Evolutionary conservation across 2,113 vertebrate genomes (phyloP), one percentile per base, ranked within the genome.

Genomic region (Falcunculus frontatus): DNA sequence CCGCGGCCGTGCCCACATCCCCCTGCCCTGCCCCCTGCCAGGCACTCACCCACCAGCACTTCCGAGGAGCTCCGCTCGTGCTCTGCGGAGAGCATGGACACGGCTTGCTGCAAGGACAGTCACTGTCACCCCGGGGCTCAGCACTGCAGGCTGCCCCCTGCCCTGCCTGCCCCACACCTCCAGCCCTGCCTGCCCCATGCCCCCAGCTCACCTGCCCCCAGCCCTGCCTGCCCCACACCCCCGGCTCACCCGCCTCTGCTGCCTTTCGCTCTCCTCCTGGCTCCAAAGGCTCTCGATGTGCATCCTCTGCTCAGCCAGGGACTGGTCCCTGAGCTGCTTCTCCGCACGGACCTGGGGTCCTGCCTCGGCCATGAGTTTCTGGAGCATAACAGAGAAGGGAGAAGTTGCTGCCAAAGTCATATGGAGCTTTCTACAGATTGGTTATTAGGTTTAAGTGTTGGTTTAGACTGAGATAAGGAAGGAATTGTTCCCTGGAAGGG

Each of bases 1-100:
- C 46, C 2, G 5, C 0, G 8, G 26, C 55, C 50, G 33, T 6
- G 4, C 53, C 46, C 13, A 0, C 8, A 0, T 26, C 23, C 69
- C 53, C 29, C 73, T 0, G 0, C 73, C 37, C 21, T 26, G 35
- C 8, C 17, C 49, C 14, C 14, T 1, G 4, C 22, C 57, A 42
- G 25, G 59, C 49, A 89, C 94, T 94, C 63, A 95, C 92, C 76
- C 12, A 2, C 1, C 23, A 8, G 1, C 1, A 3, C 0, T 0
- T 95, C 89, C 0, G 62, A 82, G 25, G 87, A 67, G 87, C 87
- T 74, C 19, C 8, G 39, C 3, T 37, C 60, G 1, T 82, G 69
- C 10, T 89, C 77, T 15, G 69, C 29, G 2, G 60, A 82, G 13
- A 82, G 77, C 69, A 68, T 30, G 46, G 53, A 46, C 20, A 39